Percentiles rank a stretch among this genome's conserved stretches.
Conservation (phyloP, 2,113 vertebrate species). For the Litocranius walleri region DNA sequence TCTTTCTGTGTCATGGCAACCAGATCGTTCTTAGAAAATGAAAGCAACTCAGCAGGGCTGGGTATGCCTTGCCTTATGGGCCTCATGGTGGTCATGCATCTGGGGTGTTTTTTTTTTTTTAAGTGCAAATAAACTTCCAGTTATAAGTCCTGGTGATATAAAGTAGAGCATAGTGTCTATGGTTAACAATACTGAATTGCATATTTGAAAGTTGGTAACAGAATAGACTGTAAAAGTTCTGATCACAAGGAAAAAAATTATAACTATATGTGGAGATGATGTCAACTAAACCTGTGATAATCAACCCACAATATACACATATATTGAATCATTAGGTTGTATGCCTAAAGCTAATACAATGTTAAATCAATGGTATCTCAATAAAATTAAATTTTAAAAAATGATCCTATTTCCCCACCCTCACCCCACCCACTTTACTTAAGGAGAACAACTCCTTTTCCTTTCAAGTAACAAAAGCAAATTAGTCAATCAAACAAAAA, state of each 20-base stretch:
- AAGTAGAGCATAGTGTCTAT: too few relatives aligned
- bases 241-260: not conserved
- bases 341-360: not conserved
- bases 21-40: not conserved
- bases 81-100: accelerated
- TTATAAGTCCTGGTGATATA: not conserved
- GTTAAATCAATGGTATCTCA: not conserved
- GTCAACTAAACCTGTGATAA: not conserved
- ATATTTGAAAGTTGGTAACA: not conserved
- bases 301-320: not conserved
- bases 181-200: not conserved
- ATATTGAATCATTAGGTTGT: not conserved
- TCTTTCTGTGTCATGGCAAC: accelerated
- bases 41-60: not conserved
- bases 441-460: not conserved
- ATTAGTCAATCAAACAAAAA: not conserved
- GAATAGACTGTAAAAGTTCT: not conserved
- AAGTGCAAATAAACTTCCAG: not conserved
- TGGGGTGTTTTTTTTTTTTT: not conserved
- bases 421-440: not conserved
- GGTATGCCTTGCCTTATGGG: accelerated
- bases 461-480: not conserved
- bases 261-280: not conserved
- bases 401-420: not conserved
- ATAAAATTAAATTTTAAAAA: not conserved